Evolutionary conservation across 2,888 invertebrate genomes (phyloP).

Genomic region (Mechanitis mazaeus): DNA sequence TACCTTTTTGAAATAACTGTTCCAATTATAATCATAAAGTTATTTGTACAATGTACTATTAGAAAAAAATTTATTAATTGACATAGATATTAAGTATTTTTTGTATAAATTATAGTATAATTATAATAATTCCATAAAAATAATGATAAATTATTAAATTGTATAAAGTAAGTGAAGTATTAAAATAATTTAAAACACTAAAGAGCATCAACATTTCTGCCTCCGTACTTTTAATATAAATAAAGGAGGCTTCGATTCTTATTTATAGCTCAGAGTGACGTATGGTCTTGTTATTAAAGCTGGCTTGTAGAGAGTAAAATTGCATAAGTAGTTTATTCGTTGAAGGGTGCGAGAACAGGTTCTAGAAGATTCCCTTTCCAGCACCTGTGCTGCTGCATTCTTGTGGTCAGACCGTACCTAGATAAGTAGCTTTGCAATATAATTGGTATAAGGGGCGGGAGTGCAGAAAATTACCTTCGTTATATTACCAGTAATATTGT

Average conservation of each 20-base stretch:
- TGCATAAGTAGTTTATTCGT: slow-evolving; percentile 38
- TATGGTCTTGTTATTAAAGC: slow-evolving; percentile 29
- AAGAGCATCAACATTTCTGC: slow-evolving; percentile 10
- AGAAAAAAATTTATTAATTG: too few relatives aligned
- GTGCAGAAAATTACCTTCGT: not conserved
- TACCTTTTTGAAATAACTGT: too few relatives aligned
- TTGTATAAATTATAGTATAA: too few relatives aligned
- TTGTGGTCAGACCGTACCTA: slow-evolving; percentile 53
- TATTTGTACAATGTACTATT: too few relatives aligned
- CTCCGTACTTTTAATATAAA: slow-evolving; percentile 19
- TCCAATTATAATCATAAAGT: too few relatives aligned
- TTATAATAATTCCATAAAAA: too few relatives aligned
- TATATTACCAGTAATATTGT: not conserved
- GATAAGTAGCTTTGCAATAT: slow-evolving; percentile 35
- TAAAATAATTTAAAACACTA: too few relatives aligned
- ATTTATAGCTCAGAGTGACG: slow-evolving; percentile 25
- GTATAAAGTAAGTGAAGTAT: too few relatives aligned
- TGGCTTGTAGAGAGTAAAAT: slow-evolving; percentile 39
- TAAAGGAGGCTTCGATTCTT: slow-evolving; percentile 21
- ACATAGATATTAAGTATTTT: too few relatives aligned
- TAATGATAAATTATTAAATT: too few relatives aligned
- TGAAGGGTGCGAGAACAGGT: slow-evolving; percentile 56
- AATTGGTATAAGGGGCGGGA: slow-evolving; percentile 1
- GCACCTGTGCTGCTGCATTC: slow-evolving; percentile 51
- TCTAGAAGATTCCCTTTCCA: slow-evolving; percentile 62